Base-by-base conservation (phyloP, 2,888 invertebrate species). In the Cataglyphis cursor region DNA sequence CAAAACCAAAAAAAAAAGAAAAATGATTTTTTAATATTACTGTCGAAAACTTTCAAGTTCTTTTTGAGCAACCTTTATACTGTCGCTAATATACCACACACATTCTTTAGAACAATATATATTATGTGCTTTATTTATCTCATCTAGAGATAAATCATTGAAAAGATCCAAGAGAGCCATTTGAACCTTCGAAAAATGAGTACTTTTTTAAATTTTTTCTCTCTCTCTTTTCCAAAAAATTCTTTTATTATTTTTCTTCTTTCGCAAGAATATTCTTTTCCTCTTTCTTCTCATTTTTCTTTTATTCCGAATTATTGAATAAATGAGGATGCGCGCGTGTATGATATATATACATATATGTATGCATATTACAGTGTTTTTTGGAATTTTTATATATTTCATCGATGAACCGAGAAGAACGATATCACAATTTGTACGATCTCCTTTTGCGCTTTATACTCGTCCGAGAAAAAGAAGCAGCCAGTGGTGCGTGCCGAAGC, bases 401-500 rank as follows among this genome's bases (percentile, higher is more conserved):
- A 75, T 24, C 57, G 70, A 81, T 72, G 72, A 73, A 76, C 82
- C 65, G 81, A 85, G 87, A 84, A 54, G 76, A 91, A 91, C 91
- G 91, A 93, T 91, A 91, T 92, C 91, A 91, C 90, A 91, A 93
- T 92, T 92, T 89, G 90, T 90, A 89, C 90, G 87, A 92, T 89
- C 89, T 90, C 90, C 87, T 91, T 88, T 85, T 87, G 83, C 81
- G 65, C 84, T 75, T 89, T 90, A 81, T 83, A 83, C 81, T 51
- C 81, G 72, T 54, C 84, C 75, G 82, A 74, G 90, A 91, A 93
- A 93, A 92, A 91, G 90, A 91, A 85, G 90, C 87, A 89, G 88
- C 89, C 93, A 93, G 92, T 93, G 92, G 91, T 94, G 94, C 92
- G 94, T 91, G 92, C 91, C 93, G 91, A 93, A 91, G 90, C 94